Evolutionary conservation across 2,797 vertebrate species (phyloP).

Genomic region (Micrastur ruficollis): DNA sequence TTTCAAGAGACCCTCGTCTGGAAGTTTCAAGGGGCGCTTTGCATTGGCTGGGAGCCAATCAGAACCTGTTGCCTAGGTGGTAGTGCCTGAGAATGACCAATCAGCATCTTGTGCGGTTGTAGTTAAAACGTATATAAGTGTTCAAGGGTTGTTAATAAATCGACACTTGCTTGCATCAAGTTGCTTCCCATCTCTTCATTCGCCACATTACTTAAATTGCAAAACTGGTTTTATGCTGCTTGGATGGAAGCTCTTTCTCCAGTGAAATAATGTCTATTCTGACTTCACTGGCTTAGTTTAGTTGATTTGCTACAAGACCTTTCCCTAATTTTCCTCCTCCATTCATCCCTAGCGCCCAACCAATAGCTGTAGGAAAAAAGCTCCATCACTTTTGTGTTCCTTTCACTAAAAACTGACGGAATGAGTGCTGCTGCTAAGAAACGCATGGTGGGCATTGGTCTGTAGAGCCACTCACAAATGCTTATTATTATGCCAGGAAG

Average conservation of each 20-base stretch:
- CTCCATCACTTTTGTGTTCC: neutral
- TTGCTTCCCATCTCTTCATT: too few species aligned
- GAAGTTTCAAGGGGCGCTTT: too few species aligned
- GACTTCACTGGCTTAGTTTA: neutral
- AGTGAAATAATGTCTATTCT: neutral
- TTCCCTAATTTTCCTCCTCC: neutral
- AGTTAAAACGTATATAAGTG: too few species aligned
- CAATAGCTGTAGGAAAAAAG: neutral
- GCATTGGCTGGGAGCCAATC: too few species aligned
- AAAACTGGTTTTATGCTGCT: neutral
- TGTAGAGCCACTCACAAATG: neutral
- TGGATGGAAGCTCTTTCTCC: neutral
- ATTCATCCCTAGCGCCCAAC: neutral
- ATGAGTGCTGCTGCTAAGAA: neutral
- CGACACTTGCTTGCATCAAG: too few species aligned
- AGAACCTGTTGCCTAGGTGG: too few species aligned
- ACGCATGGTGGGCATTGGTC: rapidly evolving
- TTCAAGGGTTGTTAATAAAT: too few species aligned
- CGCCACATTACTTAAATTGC: neutral
- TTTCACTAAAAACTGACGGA: neutral
- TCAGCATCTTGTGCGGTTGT: too few species aligned
- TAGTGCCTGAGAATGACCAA: too few species aligned
- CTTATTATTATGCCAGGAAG: neutral
- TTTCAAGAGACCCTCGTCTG: too few species aligned
- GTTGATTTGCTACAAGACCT: neutral